Evolutionary conservation across 2,113 vertebrate genomes (phyloP).

Genomic region (Tetrao urogallus): DNA sequence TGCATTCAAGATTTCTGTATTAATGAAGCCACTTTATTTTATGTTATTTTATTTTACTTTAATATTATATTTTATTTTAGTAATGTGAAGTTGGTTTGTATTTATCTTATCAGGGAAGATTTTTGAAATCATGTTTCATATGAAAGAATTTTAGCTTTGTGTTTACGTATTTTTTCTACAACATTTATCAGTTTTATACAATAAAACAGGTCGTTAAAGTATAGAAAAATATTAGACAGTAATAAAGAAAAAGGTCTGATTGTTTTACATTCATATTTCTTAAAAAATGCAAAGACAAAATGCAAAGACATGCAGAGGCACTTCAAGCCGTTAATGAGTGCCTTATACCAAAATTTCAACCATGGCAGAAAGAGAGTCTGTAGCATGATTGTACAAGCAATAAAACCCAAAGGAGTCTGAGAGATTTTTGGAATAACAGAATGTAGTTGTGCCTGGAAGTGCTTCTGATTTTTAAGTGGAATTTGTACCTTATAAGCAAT

Average conservation of each 20-base stretch:
- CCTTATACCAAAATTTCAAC: not conserved
- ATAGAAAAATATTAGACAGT: not conserved
- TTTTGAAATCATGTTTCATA: not conserved
- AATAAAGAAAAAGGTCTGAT: not conserved
- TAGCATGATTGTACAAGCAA: not conserved
- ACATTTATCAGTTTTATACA: fast-evolving
- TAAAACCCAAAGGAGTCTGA: not conserved
- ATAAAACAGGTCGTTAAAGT: not conserved
- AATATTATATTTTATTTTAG: not conserved
- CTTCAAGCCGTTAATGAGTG: not conserved
- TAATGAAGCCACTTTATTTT: not conserved
- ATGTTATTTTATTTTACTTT: not conserved
- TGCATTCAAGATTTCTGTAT: not conserved
- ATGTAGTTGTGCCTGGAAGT: fast-evolving
- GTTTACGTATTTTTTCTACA: not conserved
- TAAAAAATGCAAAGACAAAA: not conserved
- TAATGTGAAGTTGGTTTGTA: not conserved
- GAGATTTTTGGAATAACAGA: not conserved
- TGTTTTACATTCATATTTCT: not conserved
- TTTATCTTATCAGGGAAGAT: not conserved
- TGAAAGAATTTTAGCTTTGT: not conserved
- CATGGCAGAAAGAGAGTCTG: not conserved
- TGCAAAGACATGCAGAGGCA: not conserved
- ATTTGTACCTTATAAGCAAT: not conserved
- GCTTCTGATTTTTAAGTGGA: not conserved